Percentiles rank a stretch among this genome's conserved stretches.
phyloP scores from a whole-genome alignment of 2,888 invertebrate species.

The Tiliacea citrago region DNA sequence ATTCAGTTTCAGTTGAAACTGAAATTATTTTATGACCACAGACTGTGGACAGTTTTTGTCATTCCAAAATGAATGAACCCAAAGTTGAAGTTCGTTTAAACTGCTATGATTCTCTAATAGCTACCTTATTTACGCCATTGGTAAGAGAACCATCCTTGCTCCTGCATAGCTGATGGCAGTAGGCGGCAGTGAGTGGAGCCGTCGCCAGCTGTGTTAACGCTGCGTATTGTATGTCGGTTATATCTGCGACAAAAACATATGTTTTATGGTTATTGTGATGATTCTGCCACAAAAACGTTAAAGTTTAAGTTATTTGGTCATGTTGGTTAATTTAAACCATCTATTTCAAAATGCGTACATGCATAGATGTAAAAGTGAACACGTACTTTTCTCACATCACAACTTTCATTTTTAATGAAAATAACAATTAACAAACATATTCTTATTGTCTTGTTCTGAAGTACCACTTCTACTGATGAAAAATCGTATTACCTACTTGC shows the following conservation, averaged over 20 bases:
- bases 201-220: slow-evolving; percentile 92
- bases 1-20: no score
- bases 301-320: no score
- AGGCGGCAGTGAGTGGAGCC: slow-evolving; percentile 92
- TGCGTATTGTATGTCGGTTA: slow-evolving; percentile 91
- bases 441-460: neutral
- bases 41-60: no score
- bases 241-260: slow-evolving; percentile 73
- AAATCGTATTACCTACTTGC: neutral
- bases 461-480: neutral
- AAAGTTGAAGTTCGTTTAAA: no score
- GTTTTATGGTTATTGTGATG: neutral
- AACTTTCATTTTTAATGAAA: no score
- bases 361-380: neutral
- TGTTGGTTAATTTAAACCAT: neutral
- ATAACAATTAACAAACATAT: neutral
- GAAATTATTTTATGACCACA: no score
- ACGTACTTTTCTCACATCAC: neutral
- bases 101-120: neutral
- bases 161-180: slow-evolving; percentile 86
- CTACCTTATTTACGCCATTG: slow-evolving; percentile 74
- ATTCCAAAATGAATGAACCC: no score
- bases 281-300: no score
- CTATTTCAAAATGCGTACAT: neutral
- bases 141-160: slow-evolving; percentile 63